Conservation (phyloP, 2,888 invertebrate species). For the Epistrophella euchroma region DNA sequence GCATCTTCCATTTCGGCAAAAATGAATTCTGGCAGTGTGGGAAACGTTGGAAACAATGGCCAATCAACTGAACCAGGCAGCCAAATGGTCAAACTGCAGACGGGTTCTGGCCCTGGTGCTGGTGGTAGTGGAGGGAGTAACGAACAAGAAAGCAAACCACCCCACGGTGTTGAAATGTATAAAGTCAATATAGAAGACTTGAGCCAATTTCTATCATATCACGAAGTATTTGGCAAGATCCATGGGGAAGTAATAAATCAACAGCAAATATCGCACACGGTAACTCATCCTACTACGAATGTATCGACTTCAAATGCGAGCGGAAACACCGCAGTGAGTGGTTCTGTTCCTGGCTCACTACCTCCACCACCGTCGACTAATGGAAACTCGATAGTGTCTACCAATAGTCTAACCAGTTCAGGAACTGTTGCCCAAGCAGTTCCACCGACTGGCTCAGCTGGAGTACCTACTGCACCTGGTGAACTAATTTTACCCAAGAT, state of each 20-base stretch:
- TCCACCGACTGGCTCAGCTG: conserved; percentile 30
- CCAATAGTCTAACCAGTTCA: conserved; percentile 66
- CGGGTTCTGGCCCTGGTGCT: conserved; percentile 78
- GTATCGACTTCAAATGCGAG: conserved; percentile 80
- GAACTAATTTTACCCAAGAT: conserved; percentile 83
- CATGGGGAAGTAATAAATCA: conserved; percentile 83
- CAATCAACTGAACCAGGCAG: conserved; percentile 64
- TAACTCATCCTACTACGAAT: conserved; percentile 80
- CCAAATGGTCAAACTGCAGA: conserved; percentile 64
- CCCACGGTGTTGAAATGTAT: conserved; percentile 88
- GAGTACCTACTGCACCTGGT: conserved; percentile 75
- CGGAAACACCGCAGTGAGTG: conserved; percentile 69
- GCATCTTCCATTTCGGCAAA: conserved; percentile 69
- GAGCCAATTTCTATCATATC: conserved; percentile 92
- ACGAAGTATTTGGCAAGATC: conserved; percentile 92
- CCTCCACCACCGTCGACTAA: conserved; percentile 68
- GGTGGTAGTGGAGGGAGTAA: conserved; percentile 81
- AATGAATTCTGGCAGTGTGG: conserved; percentile 76
- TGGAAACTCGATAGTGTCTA: conserved; percentile 76
- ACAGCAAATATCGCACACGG: conserved; percentile 84
- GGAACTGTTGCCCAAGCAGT: conserved; percentile 56
- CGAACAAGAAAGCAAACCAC: conserved; percentile 83
- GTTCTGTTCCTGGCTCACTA: conserved; percentile 69
- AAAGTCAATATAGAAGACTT: conserved; percentile 93
- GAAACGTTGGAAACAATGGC: conserved; percentile 55